Base-by-base conservation (phyloP, 2,888 invertebrate genomes). In the Miltochrista miniata region DNA sequence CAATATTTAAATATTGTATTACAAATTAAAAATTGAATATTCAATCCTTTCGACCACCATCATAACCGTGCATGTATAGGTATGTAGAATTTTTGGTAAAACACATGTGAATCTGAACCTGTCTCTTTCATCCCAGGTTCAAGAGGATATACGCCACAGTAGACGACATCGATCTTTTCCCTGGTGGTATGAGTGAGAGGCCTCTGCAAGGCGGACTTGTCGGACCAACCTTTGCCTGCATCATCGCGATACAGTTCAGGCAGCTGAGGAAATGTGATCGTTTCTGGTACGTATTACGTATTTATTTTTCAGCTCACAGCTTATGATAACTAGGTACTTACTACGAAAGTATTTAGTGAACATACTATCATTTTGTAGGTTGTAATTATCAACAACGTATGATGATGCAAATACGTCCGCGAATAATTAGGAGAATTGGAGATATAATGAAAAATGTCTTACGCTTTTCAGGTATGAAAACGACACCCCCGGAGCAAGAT, bases 91-190 rank as follows among this genome's bases (percentile, higher is more conserved):
- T n/a, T n/a, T n/a, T n/a, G n/a, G n/a, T n/a, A n/a, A n/a, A n/a
- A n/a, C n/a, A n/a, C n/a, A n/a, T n/a, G n/a, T n/a, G n/a, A n/a
- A n/a, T n/a, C n/a, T n/a, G n/a, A n/a, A n/a, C n/a, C 3, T 38
- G 12, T 24, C 10, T 36, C 14, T 38, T 11, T 24, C 11, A 38
- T 18, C n/a, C n/a, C 72, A 91, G 95, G 56, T 93, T 97, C 72
- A 96, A 96, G 83, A 93, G 95, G 53, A 95, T 97, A 56, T 97
- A 97, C 81, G 94, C 96, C 0, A 95, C 96, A 1, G 98, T 98
- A 0, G 98, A 99, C 73, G 99, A 99, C 81, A 97, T 99, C 50
- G 98, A 99, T 83, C 92, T 99, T 2, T 99, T 99, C 93, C 97
- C 98, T 0, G 99, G 98, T 15, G 97, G 98, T 1, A 95, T 99